Evolutionary conservation across 2,113 vertebrate genomes (phyloP).

Genomic region (Condylura cristata): DNA sequence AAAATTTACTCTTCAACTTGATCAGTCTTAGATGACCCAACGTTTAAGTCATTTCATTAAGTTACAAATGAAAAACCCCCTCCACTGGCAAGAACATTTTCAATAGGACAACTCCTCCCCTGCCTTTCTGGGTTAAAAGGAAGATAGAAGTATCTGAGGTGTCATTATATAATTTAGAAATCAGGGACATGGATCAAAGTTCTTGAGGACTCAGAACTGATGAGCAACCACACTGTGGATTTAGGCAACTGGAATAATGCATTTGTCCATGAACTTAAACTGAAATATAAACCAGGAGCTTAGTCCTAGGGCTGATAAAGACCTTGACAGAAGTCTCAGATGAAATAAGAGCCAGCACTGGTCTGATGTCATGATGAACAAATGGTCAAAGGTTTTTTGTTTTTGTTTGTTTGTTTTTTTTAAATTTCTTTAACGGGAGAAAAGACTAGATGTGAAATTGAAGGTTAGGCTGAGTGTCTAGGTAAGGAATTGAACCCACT

Average conservation of each 20-base stretch:
- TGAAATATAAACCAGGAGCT: neutral
- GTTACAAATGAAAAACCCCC: neutral
- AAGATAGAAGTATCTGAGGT: neutral
- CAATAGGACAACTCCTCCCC: neutral
- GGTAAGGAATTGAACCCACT: neutral
- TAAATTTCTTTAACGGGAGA: neutral
- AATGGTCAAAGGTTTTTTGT: neutral
- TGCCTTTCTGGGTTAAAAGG: neutral
- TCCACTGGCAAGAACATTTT: neutral
- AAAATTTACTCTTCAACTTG: conserved; percentile 3
- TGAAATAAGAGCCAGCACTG: neutral
- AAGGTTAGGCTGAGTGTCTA: neutral
- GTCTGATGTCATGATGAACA: neutral
- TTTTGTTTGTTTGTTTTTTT: too few relatives aligned
- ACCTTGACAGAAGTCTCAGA: neutral
- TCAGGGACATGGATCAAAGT: neutral
- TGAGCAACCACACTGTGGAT: neutral
- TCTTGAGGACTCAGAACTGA: neutral
- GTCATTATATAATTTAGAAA: conserved; percentile 13
- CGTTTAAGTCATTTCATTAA: neutral
- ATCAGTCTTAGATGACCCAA: conserved; percentile 5
- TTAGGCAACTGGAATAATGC: neutral
- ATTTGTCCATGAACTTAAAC: neutral
- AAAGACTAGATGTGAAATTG: neutral
- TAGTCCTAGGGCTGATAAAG: neutral